Conservation (phyloP, 2,113 vertebrate genomes). For the Oreotragus oreotragus region DNA sequence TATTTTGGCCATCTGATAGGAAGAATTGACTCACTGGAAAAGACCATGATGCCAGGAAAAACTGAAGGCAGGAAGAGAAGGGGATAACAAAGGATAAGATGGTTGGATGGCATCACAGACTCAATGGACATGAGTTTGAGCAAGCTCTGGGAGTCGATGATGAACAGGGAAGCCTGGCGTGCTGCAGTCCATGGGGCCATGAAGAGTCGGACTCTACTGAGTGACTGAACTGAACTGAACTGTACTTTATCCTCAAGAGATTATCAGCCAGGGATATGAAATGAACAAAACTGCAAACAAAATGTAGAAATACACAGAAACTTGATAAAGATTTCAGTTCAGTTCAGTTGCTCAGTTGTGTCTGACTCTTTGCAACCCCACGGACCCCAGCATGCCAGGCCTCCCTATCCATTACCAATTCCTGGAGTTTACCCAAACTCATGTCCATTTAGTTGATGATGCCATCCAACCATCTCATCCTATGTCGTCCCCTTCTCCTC, state of each 20-base stretch:
- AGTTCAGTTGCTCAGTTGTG: neutral
- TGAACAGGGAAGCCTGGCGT: neutral
- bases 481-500: neutral
- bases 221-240: neutral
- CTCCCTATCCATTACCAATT: neutral
- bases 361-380: neutral
- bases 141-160: neutral
- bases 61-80: neutral
- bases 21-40: neutral
- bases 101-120: neutral
- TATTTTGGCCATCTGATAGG: neutral
- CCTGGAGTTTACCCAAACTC: neutral
- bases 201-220: rapidly evolving
- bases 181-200: neutral
- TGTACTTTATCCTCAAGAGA: neutral
- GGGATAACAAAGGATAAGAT: neutral
- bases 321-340: neutral
- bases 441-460: neutral
- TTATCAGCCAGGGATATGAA: neutral
- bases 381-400: neutral
- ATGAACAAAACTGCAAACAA: neutral
- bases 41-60: neutral
- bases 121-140: neutral
- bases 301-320: neutral
- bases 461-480: neutral